A percentile compares a stretch with the other conserved stretches of the same genome.
phyloP scores from a whole-genome alignment of 2,797 vertebrate species.

The Anguilla obscura region DNA sequence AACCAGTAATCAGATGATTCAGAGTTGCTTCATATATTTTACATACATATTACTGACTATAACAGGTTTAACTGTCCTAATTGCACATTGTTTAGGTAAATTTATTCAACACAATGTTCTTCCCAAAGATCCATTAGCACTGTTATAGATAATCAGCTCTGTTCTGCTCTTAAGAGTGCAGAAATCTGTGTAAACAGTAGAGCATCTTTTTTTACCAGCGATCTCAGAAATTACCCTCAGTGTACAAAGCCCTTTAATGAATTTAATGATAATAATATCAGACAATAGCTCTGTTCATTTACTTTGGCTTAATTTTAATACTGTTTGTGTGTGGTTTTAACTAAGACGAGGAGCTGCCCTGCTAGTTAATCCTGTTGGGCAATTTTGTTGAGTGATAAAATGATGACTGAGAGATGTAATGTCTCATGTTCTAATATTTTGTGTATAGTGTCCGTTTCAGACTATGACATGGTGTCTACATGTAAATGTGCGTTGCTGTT shows the following conservation, averaged over 20 bases:
- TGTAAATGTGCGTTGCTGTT: background rate
- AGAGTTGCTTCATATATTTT: background rate
- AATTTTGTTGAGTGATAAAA: background rate
- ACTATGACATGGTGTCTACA: background rate
- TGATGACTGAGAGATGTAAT: background rate
- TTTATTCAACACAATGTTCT: background rate
- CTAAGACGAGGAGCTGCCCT: background rate
- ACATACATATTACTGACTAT: constrained; percentile 16
- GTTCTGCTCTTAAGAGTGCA: constrained; percentile 1
- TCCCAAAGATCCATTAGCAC: background rate
- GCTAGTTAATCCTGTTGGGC: background rate
- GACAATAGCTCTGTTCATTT: background rate
- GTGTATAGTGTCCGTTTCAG: background rate
- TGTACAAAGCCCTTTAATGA: background rate
- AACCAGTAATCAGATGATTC: background rate
- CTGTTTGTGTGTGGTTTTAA: background rate
- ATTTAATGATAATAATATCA: background rate
- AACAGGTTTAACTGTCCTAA: background rate
- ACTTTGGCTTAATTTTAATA: background rate
- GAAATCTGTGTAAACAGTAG: background rate
- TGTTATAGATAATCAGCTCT: background rate
- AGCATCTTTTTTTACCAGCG: background rate
- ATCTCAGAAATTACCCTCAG: background rate
- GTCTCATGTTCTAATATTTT: background rate
- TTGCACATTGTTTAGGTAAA: background rate